Conservation (phyloP, 2,888 invertebrate species). For the Microctonus brassicae region DNA sequence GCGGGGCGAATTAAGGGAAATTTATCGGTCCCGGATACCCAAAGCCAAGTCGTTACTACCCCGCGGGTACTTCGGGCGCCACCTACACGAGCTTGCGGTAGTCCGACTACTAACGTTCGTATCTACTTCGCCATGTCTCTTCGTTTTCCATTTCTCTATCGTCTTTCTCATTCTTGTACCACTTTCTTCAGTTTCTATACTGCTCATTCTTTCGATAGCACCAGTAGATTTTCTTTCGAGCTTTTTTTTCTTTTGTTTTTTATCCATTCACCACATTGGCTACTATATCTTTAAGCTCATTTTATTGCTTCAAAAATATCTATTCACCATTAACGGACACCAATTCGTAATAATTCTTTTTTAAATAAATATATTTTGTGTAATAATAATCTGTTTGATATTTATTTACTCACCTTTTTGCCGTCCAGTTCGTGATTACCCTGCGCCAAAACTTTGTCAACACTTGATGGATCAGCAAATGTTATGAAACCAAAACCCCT, state of each 20-base stretch:
- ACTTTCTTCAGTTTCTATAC: background rate
- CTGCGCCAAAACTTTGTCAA: slow-evolving; percentile 99
- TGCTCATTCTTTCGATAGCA: slow-evolving; percentile 9
- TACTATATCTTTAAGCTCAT: slow-evolving; percentile 29
- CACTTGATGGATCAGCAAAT: slow-evolving; percentile 97
- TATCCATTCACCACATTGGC: slow-evolving; percentile 26
- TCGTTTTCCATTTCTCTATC: slow-evolving; percentile 17
- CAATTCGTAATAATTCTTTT: background rate
- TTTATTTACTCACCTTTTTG: slow-evolving; percentile 88
- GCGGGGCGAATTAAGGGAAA: slow-evolving; percentile 59
- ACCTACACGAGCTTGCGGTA: slow-evolving; percentile 40
- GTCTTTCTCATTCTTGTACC: background rate
- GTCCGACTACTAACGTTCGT: slow-evolving; percentile 28
- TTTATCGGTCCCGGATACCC: slow-evolving; percentile 58
- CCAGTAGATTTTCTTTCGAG: slow-evolving; percentile 40
- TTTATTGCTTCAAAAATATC: slow-evolving; percentile 20
- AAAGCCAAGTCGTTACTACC: slow-evolving; percentile 51
- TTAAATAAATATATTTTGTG: too few species aligned
- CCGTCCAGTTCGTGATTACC: slow-evolving; percentile 99
- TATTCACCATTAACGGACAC: background rate
- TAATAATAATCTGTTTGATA: background rate
- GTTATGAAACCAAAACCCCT: slow-evolving; percentile 99
- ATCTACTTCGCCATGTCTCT: slow-evolving; percentile 19
- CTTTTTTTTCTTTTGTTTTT: slow-evolving; percentile 53
- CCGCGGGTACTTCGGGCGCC: slow-evolving; percentile 53